Base-by-base conservation (phyloP, 2,888 invertebrate genomes). In the Elaeidobius kamerunicus region DNA sequence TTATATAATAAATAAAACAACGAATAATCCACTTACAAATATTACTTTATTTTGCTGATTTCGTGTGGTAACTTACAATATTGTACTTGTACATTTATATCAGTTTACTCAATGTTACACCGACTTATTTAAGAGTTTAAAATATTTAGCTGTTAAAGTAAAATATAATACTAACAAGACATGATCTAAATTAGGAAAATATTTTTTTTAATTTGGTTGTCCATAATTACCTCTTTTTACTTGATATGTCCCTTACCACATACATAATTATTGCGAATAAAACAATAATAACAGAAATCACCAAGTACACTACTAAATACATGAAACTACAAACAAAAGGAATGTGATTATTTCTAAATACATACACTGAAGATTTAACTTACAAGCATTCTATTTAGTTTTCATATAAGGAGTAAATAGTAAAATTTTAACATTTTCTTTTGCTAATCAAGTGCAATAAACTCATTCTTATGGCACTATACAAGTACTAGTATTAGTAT, bases 21-120 rank as follows among this genome's bases (percentile, higher is more conserved):
- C 11, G 9, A 40, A 14, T 16, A 6, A 2, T 53, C 56, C 65
- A 65, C 58, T 66, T 67, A 66, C 65, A 66, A 66, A 67, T 66
- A 64, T 64, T 65, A 66, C 57, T 65, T 66, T 65, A 65, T 65
- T 63, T 65, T 58, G 64, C 63, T 60, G 64, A 59, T 65, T 64
- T 61, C 56, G 44, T 60, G 61, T 66, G 66, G 67, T 67, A 67
- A 67, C 67, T 67, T 65, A 66, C 63, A 63, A 61, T 64, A 63
- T 65, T 65, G 65, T 66, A 65, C 64, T 65, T 66, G 64, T 65
- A 66, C 64, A 65, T 65, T 61, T 59, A 65, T 65, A 65, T 65
- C 63, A 63, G 63, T 61, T 62, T 60, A 64, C 61, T 65, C 62
- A 62, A 60, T 62, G 61, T 38, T 61, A 63, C 60, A 63, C 47